Base-by-base conservation (phyloP, 2,113 vertebrate species). In the Gymnogyps californianus region DNA sequence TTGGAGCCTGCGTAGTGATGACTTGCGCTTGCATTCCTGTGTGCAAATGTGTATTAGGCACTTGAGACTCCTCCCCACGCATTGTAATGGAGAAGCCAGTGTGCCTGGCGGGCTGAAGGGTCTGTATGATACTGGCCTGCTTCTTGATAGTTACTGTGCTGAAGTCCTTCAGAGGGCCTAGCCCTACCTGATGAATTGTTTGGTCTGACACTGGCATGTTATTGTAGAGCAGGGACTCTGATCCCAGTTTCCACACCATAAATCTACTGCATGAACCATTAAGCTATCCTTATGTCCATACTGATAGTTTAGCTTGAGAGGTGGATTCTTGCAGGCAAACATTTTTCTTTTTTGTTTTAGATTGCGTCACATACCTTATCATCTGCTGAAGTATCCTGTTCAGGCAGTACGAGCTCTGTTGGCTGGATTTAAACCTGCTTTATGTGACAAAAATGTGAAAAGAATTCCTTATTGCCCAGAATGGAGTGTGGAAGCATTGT, bases 401-500 rank as follows among this genome's bases (percentile, higher is more conserved):
- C 96, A 61, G 82, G 99, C 98, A 13, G 84, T 99, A 20, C 98
- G 97, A 93, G 99, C 98, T 15, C 94, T 96, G 36, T 84, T 99
- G 75, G 97, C 98, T 25, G 99, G 99, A 46, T 99, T 99, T 95
- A 99, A 98, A 94, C 98, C 99, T 26, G 97, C 98, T 7, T 54
- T 66, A 10, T 87, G n/a, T 69, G 87, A 92, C 21, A 55, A 46
- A 18, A 86, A 98, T 1, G 54, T 79, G 49, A 62, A 97, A 14
- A 97, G 98, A 85, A 97, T 99, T 95, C 98, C 99, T 5, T 99
- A 99, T 76, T 96, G 98, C 77, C 99, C 98, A 1, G 94, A 97
- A 47, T 99, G 99, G 99, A 99, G 98, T n/a, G 54, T 99, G 94
- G 98, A 98, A 80, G 98, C 99, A 1, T 13, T 98, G 42, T 97